These are phyloP conservation scores for Ostrea denselamellosa DNA, from an alignment of 1,140 invertebrate genomes.

Conservation along the genomic window DNA sequence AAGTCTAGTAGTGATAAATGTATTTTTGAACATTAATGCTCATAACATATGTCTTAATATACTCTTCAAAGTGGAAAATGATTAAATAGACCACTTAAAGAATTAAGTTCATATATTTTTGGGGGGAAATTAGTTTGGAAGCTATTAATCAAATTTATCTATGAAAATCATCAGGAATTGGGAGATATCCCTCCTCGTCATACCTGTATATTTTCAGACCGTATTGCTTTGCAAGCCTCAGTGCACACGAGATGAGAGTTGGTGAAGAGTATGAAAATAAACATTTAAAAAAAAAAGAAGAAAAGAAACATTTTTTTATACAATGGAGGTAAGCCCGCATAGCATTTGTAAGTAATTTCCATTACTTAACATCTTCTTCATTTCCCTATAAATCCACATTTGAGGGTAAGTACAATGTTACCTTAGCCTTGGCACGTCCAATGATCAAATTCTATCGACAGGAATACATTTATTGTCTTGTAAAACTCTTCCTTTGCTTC, in stretches of 20 bases:
- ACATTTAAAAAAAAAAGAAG: too few species aligned
- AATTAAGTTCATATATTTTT: neutral
- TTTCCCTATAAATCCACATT: too few species aligned
- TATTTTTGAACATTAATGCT: constrained; percentile 3
- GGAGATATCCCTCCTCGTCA: neutral
- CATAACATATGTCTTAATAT: neutral
- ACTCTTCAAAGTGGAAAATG: neutral
- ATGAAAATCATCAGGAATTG: neutral
- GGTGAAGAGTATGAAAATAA: neutral
- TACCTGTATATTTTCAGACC: neutral
- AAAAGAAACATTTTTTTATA: neutral
- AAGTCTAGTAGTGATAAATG: neutral
- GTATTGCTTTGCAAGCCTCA: neutral
- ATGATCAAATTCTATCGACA: too few species aligned
- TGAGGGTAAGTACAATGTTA: too few species aligned
- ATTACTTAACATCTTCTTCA: neutral
- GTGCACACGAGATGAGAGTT: neutral
- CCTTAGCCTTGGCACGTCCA: too few species aligned
- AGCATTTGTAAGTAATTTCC: neutral
- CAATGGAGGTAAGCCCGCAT: neutral
- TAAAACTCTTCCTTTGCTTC: too few species aligned
- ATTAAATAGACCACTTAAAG: constrained; percentile 29
- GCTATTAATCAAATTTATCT: constrained; percentile 7
- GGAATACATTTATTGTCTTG: too few species aligned
- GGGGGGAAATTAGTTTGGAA: constrained; percentile 14